Evolutionary conservation across 2,113 vertebrate species (phyloP).

Genomic region (Pitta sordida): DNA sequence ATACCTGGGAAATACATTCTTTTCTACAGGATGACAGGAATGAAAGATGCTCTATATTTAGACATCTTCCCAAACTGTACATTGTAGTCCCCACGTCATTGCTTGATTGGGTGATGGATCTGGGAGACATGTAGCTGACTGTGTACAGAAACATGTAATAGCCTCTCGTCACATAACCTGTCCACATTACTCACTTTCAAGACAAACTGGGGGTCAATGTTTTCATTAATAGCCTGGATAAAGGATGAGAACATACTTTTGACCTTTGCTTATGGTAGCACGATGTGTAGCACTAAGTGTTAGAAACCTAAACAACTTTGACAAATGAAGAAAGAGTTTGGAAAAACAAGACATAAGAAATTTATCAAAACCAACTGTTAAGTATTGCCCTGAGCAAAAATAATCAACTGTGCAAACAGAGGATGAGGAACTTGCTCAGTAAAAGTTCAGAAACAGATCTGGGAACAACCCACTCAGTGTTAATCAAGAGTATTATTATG

Average conservation of each 20-base stretch:
- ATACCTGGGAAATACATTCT: accelerated
- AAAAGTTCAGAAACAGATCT: neutral
- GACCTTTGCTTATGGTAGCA: neutral
- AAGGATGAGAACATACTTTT: neutral
- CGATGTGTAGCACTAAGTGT: neutral
- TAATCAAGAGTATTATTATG: neutral
- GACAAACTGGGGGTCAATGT: neutral
- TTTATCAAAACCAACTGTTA: neutral
- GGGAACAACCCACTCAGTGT: neutral
- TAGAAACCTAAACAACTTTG: neutral
- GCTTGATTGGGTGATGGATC: neutral
- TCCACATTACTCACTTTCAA: neutral
- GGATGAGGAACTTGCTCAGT: neutral
- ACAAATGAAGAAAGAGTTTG: neutral
- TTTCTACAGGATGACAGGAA: neutral
- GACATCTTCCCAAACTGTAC: neutral
- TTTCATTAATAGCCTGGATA: neutral
- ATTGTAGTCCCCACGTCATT: neutral
- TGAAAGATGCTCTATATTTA: neutral
- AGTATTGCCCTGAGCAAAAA: neutral
- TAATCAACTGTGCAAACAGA: neutral
- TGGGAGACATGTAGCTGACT: neutral
- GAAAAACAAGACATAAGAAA: neutral
- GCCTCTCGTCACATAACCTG: neutral
- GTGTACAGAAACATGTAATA: neutral